Evolutionary conservation across 2,113 vertebrate genomes (phyloP).

Genomic region (Proterorhinus semilunaris): DNA sequence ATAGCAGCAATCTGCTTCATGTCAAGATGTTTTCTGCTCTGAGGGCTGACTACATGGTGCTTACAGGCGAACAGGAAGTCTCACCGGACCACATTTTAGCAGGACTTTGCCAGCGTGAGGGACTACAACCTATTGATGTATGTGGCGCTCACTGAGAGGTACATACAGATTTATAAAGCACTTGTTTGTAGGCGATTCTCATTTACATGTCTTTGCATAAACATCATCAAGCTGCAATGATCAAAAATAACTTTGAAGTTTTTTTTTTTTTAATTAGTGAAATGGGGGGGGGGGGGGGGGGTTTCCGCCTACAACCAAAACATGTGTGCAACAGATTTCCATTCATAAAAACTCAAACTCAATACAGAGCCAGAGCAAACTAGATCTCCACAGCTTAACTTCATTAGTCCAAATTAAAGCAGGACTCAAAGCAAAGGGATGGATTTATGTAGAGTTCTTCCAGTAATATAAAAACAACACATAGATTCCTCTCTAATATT

Average conservation of each 20-base stretch:
- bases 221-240: background rate
- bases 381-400: conserved; percentile 5
- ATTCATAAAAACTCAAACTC: conserved; percentile 9
- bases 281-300: too few species aligned
- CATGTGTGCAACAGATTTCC: conserved; percentile 18
- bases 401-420: conserved; percentile 1
- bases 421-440: background rate
- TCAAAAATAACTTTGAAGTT: background rate
- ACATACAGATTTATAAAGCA: background rate
- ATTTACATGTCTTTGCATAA: background rate
- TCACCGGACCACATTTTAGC: conserved; percentile 33
- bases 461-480: background rate
- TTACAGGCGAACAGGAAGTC: conserved; percentile 56
- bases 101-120: conserved; percentile 24
- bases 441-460: background rate
- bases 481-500: background rate
- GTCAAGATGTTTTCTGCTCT: conserved; percentile 72
- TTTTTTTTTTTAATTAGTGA: background rate
- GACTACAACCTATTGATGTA: conserved; percentile 22
- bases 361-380: conserved; percentile 2
- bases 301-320: background rate
- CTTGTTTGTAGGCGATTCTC: too few species aligned
- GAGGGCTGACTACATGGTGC: conserved; percentile 56
- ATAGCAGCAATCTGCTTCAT: conserved; percentile 75
- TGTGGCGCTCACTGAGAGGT: background rate